Percentiles rank a stretch among this genome's conserved stretches.
Evolutionary conservation across 2,888 invertebrate species (phyloP).

Genomic region (Isoperla grammatica): DNA sequence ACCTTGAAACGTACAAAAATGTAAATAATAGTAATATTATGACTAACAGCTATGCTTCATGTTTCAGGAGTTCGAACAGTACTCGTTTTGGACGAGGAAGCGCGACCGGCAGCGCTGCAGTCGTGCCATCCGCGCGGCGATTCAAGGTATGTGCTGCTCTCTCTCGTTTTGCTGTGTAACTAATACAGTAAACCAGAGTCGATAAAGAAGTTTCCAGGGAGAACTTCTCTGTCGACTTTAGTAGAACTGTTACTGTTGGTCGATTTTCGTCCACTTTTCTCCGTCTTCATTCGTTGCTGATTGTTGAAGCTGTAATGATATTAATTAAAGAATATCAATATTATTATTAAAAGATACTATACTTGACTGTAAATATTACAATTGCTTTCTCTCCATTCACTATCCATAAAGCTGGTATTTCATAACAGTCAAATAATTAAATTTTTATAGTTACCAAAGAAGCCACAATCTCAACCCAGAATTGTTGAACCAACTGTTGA

Average conservation of each 20-base stretch:
- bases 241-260: neutral
- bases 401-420: too few species aligned
- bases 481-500: too few species aligned
- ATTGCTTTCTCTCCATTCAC: neutral
- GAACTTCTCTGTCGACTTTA: neutral
- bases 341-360: too few species aligned
- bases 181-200: neutral
- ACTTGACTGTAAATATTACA: too few species aligned
- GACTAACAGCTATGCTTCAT: neutral
- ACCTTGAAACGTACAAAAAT: too few species aligned
- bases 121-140: conserved; percentile 92
- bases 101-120: conserved; percentile 84
- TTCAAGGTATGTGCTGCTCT: conserved; percentile 58
- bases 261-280: neutral
- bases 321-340: too few species aligned
- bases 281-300: neutral
- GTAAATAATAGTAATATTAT: too few species aligned
- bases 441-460: too few species aligned
- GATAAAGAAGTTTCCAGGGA: too few species aligned
- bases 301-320: too few species aligned
- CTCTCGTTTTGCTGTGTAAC: neutral
- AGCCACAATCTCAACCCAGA: too few species aligned
- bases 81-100: conserved; percentile 79
- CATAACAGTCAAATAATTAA: too few species aligned
- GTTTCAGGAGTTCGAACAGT: conserved; percentile 65